These are phyloP conservation scores for Operophtera brumata DNA, from an alignment of 2,888 invertebrate genomes.

Conservation along the genomic window DNA sequence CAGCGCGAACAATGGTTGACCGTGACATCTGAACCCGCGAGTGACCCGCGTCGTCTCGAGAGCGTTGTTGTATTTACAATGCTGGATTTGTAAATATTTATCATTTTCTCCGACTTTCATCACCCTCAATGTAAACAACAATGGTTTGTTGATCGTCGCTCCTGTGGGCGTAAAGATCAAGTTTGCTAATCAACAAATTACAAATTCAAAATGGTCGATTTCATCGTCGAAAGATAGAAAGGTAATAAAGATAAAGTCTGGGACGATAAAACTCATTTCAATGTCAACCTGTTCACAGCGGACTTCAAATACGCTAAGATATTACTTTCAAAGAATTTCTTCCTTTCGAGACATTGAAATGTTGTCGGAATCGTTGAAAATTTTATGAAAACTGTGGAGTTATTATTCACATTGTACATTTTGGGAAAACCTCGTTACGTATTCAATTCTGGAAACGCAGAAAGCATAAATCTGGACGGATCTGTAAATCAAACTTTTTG, in stretches of 20 bases:
- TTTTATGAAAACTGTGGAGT: constrained; percentile 18
- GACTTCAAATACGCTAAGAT: constrained; percentile 23
- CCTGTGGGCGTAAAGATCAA: not conserved
- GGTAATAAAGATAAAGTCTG: constrained; percentile 13
- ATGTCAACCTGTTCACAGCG: constrained; percentile 13
- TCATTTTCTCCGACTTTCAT: constrained; percentile 21
- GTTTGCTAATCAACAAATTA: not conserved
- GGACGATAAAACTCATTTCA: constrained; percentile 22
- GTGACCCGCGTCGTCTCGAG: constrained; percentile 14
- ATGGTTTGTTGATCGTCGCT: constrained; percentile 14
- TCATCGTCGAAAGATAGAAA: not conserved
- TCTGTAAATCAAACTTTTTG: constrained; percentile 73
- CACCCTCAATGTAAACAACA: constrained; percentile 11
- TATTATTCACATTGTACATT: constrained; percentile 11
- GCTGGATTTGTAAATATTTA: constrained; percentile 26
- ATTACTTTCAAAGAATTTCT: constrained; percentile 27
- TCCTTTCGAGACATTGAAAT: constrained; percentile 5
- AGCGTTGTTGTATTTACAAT: constrained; percentile 18
- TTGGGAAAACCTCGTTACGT: constrained; percentile 50
- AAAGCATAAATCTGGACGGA: constrained; percentile 63
- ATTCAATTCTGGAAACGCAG: constrained; percentile 65
- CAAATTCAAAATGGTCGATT: not conserved
- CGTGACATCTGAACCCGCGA: constrained; percentile 20
- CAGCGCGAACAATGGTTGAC: constrained; percentile 18
- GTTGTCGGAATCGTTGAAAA: constrained; percentile 15